Conservation (phyloP, 2,797 vertebrate species). For the Enteromius viviparus region DNA sequence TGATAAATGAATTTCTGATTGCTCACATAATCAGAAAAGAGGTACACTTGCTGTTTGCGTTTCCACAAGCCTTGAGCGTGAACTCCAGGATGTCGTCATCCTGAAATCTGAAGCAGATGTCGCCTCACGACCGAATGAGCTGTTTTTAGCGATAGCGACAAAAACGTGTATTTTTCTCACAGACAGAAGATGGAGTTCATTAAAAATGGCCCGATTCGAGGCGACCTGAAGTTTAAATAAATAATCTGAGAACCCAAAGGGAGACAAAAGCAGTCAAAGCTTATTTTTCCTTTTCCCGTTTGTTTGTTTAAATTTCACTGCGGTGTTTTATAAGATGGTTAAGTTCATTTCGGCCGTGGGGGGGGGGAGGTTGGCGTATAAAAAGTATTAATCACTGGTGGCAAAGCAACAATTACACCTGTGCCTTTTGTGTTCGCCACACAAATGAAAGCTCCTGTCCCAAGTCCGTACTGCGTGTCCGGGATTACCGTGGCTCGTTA, state of each 20-base stretch:
- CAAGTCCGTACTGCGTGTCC: constrained; percentile 50
- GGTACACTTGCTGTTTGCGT: constrained; percentile 46
- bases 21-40: constrained; percentile 45
- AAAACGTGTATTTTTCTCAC: constrained; percentile 48
- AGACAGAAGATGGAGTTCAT: constrained; percentile 51
- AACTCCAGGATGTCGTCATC: constrained; percentile 35
- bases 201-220: constrained; percentile 13
- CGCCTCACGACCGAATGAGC: constrained; percentile 47
- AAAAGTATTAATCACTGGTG: constrained; percentile 52
- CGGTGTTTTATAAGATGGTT: constrained; percentile 33
- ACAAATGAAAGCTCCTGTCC: constrained; percentile 53
- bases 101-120: constrained; percentile 62
- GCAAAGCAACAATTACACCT: constrained; percentile 63
- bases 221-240: constrained; percentile 50
- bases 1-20: constrained; percentile 28
- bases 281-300: constrained; percentile 27
- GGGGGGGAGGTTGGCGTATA: not conserved
- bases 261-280: constrained; percentile 7
- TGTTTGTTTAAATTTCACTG: constrained; percentile 39
- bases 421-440: constrained; percentile 57
- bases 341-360: constrained; percentile 28
- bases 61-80: constrained; percentile 34
- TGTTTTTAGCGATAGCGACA: constrained; percentile 45
- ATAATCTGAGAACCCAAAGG: constrained; percentile 28
- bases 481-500: constrained; percentile 60